These are phyloP conservation scores for Burhinus bistriatus DNA, from an alignment of 2,113 vertebrate species.

Conservation along the genomic window DNA sequence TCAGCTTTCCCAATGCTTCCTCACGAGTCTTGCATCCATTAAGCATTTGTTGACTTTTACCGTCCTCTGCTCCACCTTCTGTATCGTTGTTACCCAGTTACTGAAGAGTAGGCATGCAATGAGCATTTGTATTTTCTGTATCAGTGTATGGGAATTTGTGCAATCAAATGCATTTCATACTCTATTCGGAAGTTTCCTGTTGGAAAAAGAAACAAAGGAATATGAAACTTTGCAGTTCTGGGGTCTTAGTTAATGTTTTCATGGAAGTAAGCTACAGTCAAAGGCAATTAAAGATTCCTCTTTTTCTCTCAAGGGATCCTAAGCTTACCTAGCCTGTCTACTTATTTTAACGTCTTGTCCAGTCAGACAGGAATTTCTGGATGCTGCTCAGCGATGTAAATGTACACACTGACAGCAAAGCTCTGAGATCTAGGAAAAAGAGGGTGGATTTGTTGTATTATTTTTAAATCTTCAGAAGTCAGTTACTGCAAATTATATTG, in stretches of 20 bases:
- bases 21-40: background rate
- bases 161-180: accelerated
- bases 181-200: background rate
- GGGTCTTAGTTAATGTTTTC: background rate
- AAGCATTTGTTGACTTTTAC: background rate
- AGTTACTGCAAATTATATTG: background rate
- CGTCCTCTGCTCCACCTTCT: background rate
- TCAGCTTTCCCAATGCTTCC: background rate
- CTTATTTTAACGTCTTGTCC: background rate
- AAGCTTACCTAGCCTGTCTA: background rate
- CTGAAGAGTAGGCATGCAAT: no score
- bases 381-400: background rate
- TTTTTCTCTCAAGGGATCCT: background rate
- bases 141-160: background rate
- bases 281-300: background rate
- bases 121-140: background rate
- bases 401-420: background rate
- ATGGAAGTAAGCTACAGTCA: background rate
- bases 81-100: background rate
- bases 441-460: background rate
- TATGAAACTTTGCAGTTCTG: background rate
- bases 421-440: background rate
- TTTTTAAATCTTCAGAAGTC: background rate
- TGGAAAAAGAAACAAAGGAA: background rate
- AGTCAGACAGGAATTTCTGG: background rate